These are phyloP conservation scores for Lamprologus ornatipinnis DNA, from an alignment of 2,113 vertebrate species.

Conservation along the genomic window DNA sequence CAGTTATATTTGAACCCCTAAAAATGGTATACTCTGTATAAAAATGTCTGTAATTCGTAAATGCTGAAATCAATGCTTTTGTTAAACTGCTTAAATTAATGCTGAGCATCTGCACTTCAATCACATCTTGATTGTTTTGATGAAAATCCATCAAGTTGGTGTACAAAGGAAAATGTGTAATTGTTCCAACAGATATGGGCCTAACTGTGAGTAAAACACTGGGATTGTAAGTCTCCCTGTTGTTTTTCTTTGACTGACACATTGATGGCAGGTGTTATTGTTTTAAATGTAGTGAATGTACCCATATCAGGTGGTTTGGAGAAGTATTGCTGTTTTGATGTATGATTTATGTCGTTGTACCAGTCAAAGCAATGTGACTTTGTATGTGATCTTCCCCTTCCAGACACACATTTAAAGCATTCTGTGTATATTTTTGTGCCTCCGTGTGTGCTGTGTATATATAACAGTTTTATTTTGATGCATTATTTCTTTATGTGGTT, in stretches of 20 bases:
- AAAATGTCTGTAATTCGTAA: background rate
- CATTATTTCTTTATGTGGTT: slow-evolving; percentile 1
- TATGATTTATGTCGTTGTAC: background rate
- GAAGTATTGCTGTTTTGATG: background rate
- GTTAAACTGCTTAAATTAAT: background rate
- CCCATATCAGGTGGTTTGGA: background rate
- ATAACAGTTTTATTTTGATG: background rate
- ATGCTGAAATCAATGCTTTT: background rate
- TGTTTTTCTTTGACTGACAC: background rate
- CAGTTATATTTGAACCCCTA: background rate
- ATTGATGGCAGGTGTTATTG: background rate
- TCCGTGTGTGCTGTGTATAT: background rate
- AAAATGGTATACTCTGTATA: background rate
- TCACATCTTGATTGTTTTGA: background rate
- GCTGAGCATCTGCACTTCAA: background rate
- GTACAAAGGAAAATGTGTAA: background rate
- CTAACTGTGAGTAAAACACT: background rate
- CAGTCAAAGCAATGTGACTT: background rate
- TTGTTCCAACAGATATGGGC: background rate
- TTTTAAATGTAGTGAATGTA: background rate
- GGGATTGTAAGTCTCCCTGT: background rate
- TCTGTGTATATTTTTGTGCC: background rate
- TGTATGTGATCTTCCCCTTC: background rate
- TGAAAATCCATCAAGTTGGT: background rate
- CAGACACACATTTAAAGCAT: background rate